These are phyloP conservation scores for Chaetogeoica ovagalla DNA, from an alignment of 2,888 invertebrate species.

Conservation along the genomic window DNA sequence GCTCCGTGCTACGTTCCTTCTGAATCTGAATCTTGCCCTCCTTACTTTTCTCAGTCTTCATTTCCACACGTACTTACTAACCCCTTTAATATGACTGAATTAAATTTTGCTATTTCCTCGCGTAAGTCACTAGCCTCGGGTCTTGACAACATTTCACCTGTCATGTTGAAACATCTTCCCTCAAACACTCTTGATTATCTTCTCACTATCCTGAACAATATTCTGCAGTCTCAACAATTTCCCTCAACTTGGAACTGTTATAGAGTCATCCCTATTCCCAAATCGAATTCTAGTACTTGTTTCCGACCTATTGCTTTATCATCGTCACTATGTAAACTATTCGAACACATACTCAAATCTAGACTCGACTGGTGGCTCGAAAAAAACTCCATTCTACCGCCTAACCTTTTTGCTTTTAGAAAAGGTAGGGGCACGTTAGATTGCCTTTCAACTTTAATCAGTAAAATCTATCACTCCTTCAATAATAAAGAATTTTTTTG, in stretches of 20 bases:
- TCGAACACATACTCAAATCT: neutral
- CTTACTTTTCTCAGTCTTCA: accelerated
- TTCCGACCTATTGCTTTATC: neutral
- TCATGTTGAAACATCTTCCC: neutral
- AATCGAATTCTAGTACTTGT: neutral
- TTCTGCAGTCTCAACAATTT: neutral
- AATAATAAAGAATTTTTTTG: neutral
- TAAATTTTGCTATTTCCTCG: conserved; percentile 1
- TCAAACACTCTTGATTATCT: neutral
- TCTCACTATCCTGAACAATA: neutral
- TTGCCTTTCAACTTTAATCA: neutral
- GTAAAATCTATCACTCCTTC: conserved; percentile 9
- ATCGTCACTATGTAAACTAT: neutral
- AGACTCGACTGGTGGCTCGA: neutral
- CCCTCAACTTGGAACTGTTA: neutral
- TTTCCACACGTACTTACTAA: neutral
- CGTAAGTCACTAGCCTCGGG: neutral
- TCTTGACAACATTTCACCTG: neutral
- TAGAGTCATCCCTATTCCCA: neutral
- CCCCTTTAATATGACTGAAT: neutral
- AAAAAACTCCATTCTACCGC: neutral
- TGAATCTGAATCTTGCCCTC: neutral
- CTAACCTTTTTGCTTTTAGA: neutral
- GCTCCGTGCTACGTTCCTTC: neutral
- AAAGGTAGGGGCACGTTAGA: conserved; percentile 1